Base-by-base conservation (phyloP, 2,113 vertebrate genomes). In the Camelus bactrianus region DNA sequence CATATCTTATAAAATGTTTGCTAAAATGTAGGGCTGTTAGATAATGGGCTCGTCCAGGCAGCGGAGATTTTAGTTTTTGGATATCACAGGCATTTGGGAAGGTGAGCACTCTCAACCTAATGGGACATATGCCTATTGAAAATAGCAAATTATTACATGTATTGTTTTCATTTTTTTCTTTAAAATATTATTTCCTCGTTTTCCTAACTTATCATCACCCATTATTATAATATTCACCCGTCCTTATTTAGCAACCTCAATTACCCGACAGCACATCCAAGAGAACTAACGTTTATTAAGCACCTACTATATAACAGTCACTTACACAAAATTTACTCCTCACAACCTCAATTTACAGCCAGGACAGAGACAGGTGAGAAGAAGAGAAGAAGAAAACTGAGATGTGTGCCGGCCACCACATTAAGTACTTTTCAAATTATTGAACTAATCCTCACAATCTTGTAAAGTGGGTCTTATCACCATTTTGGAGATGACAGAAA, bases 81-180 rank as follows among this genome's bases (percentile, higher is more conserved):
- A 88, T 89, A 89, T 42, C 58, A 83, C 32, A 86, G 28, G 14
- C 14, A 91, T 83, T 48, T 93, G 56, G 50, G 52, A 87, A 83
- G 20, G 38, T 76, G 13, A 76, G 42, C 2, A 46, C 10, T 65
- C 46, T 82, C 19, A 75, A 82, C 67, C 5, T 11, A 75, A 62
- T 15, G 58, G 7, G 30, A 52, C 1, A 96, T 56, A 42, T 85
- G 17, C 38, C 26, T 85, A 69, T 85, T 22, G 90, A 32, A 77
- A 48, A 58, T 20, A 30, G 20, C 5, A 35, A 73, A 81, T 91
- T 22, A 83, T 50, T 67, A 24, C 54, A 83, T 83, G 88, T 91
- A 65, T 19, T 56, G 16, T 91, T 96, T 3, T 91, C 52, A 75
- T 65, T 6, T 69, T 65, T 81, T 58, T 5, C 4, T 81, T 91